phyloP scores from a whole-genome alignment of 2,888 invertebrate species.

The Hedychridium roseum region DNA sequence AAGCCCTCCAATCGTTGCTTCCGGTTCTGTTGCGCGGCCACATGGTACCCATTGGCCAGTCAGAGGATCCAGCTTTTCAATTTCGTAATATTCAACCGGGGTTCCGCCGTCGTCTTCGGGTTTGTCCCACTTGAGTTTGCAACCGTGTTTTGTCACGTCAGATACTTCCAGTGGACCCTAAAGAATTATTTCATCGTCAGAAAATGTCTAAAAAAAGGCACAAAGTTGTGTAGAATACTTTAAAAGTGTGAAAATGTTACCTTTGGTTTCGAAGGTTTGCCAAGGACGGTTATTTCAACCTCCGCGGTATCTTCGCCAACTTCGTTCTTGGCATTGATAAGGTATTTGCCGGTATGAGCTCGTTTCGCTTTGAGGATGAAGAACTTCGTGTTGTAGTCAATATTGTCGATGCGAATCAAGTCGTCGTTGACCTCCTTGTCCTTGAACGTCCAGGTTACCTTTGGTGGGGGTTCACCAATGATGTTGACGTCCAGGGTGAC shows the following conservation, averaged over 20 bases:
- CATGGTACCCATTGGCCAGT: constrained; percentile 94
- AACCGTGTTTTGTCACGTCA: constrained; percentile 91
- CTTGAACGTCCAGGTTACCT: constrained; percentile 87
- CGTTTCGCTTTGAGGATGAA: constrained; percentile 85
- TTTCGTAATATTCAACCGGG: constrained; percentile 93
- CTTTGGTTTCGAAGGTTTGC: constrained; percentile 80
- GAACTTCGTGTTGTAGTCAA: constrained; percentile 92
- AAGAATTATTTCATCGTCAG: neutral
- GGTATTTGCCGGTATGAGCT: constrained; percentile 85
- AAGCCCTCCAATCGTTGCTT: constrained; percentile 83
- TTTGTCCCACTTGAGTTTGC: constrained; percentile 91
- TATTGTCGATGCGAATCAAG: constrained; percentile 77
- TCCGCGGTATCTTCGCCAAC: constrained; percentile 93
- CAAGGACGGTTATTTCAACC: constrained; percentile 86
- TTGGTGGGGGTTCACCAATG: constrained; percentile 93
- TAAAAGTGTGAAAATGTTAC: too few species aligned
- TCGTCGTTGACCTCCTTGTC: constrained; percentile 72
- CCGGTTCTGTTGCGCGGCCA: constrained; percentile 85
- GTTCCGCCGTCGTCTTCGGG: constrained; percentile 96
- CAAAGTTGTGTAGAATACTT: neutral
- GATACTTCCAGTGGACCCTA: constrained; percentile 86
- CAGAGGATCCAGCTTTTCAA: constrained; percentile 92
- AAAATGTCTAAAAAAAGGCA: neutral
- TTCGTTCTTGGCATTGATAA: constrained; percentile 88
- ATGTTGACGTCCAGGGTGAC: constrained; percentile 88